Evolutionary conservation across 2,888 invertebrate genomes (phyloP).

Genomic region (Atrina japonica): DNA sequence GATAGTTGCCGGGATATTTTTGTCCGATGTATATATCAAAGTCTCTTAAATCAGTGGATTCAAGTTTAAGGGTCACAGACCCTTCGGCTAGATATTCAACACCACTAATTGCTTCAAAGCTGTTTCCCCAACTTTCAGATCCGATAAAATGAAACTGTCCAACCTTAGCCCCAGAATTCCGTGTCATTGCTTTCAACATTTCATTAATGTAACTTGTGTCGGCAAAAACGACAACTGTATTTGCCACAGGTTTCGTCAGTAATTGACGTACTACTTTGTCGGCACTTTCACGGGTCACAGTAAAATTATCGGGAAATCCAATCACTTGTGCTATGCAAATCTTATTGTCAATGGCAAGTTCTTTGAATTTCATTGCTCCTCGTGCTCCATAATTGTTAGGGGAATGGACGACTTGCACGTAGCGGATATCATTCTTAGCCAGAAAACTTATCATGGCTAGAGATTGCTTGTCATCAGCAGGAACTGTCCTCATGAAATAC

Average conservation of each 20-base stretch:
- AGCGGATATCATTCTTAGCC: slow-evolving; percentile 77
- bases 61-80: slow-evolving; percentile 67
- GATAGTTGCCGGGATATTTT: slow-evolving; percentile 70
- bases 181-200: slow-evolving; percentile 66
- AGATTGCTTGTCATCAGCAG: slow-evolving; percentile 71
- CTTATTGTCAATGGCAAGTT: slow-evolving; percentile 51
- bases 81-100: slow-evolving; percentile 57
- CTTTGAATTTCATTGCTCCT: slow-evolving; percentile 60
- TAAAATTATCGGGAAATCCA: slow-evolving; percentile 61
- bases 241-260: slow-evolving; percentile 71
- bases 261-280: slow-evolving; percentile 63
- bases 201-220: slow-evolving; percentile 62
- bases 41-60: slow-evolving; percentile 63
- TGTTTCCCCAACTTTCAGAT: slow-evolving; percentile 71
- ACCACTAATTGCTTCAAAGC: slow-evolving; percentile 55
- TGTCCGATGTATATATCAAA: slow-evolving; percentile 71
- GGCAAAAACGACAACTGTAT: slow-evolving; percentile 74
- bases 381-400: slow-evolving; percentile 66
- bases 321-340: slow-evolving; percentile 75
- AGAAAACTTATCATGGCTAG: slow-evolving; percentile 78
- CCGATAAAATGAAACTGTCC: slow-evolving; percentile 69
- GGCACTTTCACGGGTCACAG: slow-evolving; percentile 64
- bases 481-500: slow-evolving; percentile 73
- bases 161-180: slow-evolving; percentile 52
- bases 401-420: slow-evolving; percentile 78